Evolutionary conservation across 2,888 invertebrate genomes (phyloP).

Genomic region (Mythimna impura): DNA sequence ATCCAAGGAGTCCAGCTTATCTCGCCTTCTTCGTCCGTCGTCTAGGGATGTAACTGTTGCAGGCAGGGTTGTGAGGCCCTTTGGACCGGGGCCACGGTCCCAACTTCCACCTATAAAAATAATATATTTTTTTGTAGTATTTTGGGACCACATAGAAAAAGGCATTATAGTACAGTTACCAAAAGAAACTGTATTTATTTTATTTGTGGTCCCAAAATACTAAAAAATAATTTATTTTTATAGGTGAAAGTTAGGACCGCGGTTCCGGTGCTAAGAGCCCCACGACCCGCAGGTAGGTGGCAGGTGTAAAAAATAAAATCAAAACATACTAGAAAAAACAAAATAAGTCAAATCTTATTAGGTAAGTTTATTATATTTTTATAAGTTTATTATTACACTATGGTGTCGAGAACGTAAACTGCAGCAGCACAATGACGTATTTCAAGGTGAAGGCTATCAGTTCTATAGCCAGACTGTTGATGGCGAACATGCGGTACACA

Average conservation of each 20-base stretch:
- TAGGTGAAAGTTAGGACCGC: too few species aligned
- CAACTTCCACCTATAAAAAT: too few species aligned
- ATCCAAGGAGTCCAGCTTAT: not conserved
- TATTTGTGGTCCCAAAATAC: too few species aligned
- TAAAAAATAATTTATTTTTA: too few species aligned
- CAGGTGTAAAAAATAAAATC: not conserved
- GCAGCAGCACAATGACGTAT: conserved; percentile 23
- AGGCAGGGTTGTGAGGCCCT: too few species aligned
- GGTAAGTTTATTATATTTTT: not conserved
- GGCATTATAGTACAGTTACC: too few species aligned
- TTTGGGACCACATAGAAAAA: too few species aligned
- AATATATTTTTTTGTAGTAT: too few species aligned
- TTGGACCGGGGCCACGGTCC: not conserved
- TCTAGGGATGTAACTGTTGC: not conserved
- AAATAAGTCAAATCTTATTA: not conserved
- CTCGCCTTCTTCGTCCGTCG: not conserved
- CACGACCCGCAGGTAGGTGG: too few species aligned
- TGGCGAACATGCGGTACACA: conserved; percentile 26
- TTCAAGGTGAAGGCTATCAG: conserved; percentile 23
- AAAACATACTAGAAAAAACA: not conserved
- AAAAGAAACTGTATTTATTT: too few species aligned
- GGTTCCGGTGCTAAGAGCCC: too few species aligned
- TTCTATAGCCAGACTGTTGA: conserved; percentile 11
- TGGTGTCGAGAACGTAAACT: conserved; percentile 7
- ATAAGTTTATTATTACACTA: too few species aligned